Percentiles rank a stretch among this genome's conserved stretches.
Conservation (phyloP, 2,888 invertebrate genomes). For the Synergus itoensis region DNA sequence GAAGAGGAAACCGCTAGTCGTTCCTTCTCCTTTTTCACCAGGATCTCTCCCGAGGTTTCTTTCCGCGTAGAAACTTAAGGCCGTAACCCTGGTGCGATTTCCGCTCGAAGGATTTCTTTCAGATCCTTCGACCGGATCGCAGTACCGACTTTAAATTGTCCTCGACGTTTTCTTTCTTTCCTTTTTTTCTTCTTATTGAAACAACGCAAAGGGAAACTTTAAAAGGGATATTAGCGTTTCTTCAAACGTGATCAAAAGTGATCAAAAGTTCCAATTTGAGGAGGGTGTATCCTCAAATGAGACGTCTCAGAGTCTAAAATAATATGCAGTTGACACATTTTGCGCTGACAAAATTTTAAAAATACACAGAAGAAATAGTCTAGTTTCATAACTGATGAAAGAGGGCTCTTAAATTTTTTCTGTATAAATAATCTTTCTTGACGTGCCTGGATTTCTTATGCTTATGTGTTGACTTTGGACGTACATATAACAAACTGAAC, state of each 20-base stretch:
- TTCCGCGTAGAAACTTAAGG: conserved; percentile 58
- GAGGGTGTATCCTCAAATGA: neutral
- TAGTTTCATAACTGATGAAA: no score
- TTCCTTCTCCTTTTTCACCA: conserved; percentile 44
- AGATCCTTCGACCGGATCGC: conserved; percentile 40
- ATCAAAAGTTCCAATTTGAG: neutral
- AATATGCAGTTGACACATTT: neutral
- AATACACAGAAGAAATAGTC: no score
- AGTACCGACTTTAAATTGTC: conserved; percentile 39
- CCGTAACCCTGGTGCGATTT: conserved; percentile 56
- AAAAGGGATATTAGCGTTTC: neutral
- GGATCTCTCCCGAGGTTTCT: conserved; percentile 44
- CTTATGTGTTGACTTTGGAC: no score
- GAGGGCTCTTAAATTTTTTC: no score
- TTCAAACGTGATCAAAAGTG: neutral
- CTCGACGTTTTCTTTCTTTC: conserved; percentile 23
- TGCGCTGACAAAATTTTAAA: neutral
- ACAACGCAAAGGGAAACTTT: neutral
- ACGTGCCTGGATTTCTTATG: no score
- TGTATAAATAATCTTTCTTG: no score
- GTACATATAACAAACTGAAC: no score
- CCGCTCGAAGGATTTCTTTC: conserved; percentile 59
- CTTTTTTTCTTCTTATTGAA: neutral
- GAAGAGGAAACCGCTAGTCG: conserved; percentile 58
- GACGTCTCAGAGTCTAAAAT: neutral